These are phyloP conservation scores for Paramisgurnus dabryanus DNA, from an alignment of 2,113 vertebrate species.

Conservation along the genomic window DNA sequence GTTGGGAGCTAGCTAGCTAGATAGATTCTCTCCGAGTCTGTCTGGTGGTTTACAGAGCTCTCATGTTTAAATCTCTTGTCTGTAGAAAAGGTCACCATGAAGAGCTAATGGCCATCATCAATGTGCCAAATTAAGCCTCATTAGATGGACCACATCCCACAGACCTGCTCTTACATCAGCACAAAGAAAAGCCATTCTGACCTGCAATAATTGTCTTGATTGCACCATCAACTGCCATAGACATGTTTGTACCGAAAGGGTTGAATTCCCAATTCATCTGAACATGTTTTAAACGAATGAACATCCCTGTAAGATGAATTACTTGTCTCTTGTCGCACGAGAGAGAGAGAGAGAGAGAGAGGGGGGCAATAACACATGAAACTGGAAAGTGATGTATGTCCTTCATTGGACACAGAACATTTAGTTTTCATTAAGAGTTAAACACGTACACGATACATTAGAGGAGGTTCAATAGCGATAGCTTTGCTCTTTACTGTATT, in stretches of 20 bases:
- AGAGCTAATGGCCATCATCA: conserved; percentile 53
- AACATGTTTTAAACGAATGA: conserved; percentile 35
- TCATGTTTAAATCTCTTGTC: conserved; percentile 30
- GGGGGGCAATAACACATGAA: conserved; percentile 49
- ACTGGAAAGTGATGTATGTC: conserved; percentile 75
- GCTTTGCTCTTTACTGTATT: conserved; percentile 63
- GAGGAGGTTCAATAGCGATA: conserved; percentile 69
- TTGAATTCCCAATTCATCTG: conserved; percentile 1
- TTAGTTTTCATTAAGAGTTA: conserved; percentile 84
- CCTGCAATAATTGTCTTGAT: conserved; percentile 37
- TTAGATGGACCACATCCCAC: conserved; percentile 49
- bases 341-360: conserved; percentile 55
- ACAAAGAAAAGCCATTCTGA: conserved; percentile 45
- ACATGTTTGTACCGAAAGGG: conserved; percentile 8
- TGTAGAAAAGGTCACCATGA: conserved; percentile 50
- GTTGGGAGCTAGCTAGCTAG: no score
- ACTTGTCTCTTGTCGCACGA: conserved; percentile 1
- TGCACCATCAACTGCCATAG: conserved; percentile 11
- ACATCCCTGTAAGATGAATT: conserved; percentile 15
- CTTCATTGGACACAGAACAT: conserved; percentile 82
- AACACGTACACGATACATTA: conserved; percentile 79
- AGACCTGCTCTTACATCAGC: conserved; percentile 39
- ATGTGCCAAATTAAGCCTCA: conserved; percentile 51
- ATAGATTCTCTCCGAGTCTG: neutral
- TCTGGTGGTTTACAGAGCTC: conserved; percentile 10